Evolutionary conservation across 2,797 vertebrate species (phyloP), one percentile per base, ranked within the genome.

Genomic region (Simalia tracyae): DNA sequence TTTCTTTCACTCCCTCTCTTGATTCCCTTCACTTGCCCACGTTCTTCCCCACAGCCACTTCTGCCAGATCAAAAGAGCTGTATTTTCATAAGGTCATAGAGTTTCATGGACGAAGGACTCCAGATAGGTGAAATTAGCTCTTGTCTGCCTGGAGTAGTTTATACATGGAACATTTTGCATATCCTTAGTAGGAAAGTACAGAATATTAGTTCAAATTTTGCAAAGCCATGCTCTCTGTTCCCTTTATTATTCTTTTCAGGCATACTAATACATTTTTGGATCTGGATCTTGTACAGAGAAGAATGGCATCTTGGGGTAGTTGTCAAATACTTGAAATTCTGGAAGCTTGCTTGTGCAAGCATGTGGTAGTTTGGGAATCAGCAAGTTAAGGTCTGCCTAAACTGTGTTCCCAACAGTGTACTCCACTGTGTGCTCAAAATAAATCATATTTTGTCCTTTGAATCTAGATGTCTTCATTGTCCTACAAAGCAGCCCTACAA

Each of bases 271-370:
- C 54, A 8, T 42, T n/a, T 87, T 59, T 31, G 42, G 36, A 8
- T 24, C 61, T 61, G 36, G 26, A 42, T 56, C 36, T 68, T 17
- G 11, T 19, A 31, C 5, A 14, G 56, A 90, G n/a, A 54, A 86
- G 7, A 6, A 8, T 86, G 26, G 57, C 42, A 61, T 19, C 42
- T 61, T 92, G 42, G 42, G 61, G 17, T 81, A 85, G 24, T 81
- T 56, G 36, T 86, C 12, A 89, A 54, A 76, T 56, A n/a, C 12
- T 60, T 92, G 36, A 54, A 86, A 72, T 42, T 81, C 64, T 87
- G 19, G 4, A 92, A 86, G n/a, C 66, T 86, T 92, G 42, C 19
- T 92, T 89, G 50, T 92, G 31, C 24, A 59, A 36, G 17, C 89
- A 26, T 64, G 3, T 22, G 14, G 12, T 88, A 31, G 14, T 3